Percentiles rank a stretch among this genome's conserved stretches.
Evolutionary conservation across 2,113 vertebrate species (phyloP).

Genomic region (Zosterops pallidus): DNA sequence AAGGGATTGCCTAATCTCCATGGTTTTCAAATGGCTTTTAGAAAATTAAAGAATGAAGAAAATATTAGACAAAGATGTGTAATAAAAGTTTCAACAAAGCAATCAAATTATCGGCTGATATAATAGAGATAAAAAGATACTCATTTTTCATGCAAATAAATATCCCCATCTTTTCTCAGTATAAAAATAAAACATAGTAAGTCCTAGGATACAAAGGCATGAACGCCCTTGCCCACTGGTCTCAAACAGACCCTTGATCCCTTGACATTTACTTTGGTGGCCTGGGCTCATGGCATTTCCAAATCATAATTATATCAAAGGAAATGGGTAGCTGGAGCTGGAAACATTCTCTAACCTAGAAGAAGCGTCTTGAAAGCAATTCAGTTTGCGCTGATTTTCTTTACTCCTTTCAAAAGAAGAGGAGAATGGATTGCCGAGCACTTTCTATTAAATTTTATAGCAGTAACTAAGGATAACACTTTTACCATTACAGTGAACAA

Average conservation of each 20-base stretch:
- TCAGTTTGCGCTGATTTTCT: not conserved
- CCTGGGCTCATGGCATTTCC: not conserved
- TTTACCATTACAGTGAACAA: not conserved
- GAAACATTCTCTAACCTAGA: not conserved
- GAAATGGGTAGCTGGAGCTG: not conserved
- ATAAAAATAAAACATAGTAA: not conserved
- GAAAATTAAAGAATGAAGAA: not conserved
- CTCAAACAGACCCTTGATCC: not conserved
- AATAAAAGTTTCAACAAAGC: slow-evolving; percentile 34
- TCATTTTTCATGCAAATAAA: not conserved
- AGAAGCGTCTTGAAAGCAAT: not conserved
- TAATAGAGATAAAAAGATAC: not conserved
- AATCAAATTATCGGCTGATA: not conserved
- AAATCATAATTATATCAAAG: not conserved
- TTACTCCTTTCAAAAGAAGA: not conserved
- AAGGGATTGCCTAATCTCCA: not conserved
- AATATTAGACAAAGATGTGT: not conserved
- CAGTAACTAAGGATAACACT: not conserved
- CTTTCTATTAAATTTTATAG: not conserved
- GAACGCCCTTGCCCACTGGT: not conserved
- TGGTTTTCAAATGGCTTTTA: not conserved
- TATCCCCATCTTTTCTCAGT: not conserved
- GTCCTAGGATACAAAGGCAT: not conserved
- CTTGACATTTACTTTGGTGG: not conserved
- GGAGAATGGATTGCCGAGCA: not conserved